Conservation (phyloP, 2,797 vertebrate species). For the Melanotaenia parkinsoni region DNA sequence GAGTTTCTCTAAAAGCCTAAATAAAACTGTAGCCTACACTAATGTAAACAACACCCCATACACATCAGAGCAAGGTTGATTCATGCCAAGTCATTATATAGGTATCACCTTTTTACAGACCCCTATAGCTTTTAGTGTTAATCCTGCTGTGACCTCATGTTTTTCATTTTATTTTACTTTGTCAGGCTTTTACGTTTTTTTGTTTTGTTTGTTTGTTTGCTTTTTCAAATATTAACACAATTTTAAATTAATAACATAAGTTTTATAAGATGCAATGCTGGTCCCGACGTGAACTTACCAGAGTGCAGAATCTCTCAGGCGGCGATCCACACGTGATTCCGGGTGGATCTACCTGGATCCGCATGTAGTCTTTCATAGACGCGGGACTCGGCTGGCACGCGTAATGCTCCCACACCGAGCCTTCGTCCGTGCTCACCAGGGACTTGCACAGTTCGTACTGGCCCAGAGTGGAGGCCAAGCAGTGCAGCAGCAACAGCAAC, state of each 20-base stretch:
- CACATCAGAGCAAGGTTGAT: slow-evolving; percentile 52
- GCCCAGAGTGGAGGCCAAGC: slow-evolving; percentile 86
- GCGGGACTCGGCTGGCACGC: slow-evolving; percentile 94
- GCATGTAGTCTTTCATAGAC: slow-evolving; percentile 92
- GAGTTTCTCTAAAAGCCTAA: slow-evolving; percentile 48
- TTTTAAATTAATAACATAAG: not conserved
- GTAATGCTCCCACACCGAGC: slow-evolving; percentile 96
- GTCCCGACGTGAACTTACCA: slow-evolving; percentile 84
- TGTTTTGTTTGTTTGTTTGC: no score
- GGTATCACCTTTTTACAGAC: slow-evolving; percentile 47
- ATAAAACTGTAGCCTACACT: slow-evolving; percentile 58
- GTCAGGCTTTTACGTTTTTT: not conserved
- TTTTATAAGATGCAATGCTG: not conserved
- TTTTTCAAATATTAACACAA: no score
- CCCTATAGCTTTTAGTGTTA: slow-evolving; percentile 42
- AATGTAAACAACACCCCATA: slow-evolving; percentile 60
- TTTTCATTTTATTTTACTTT: slow-evolving; percentile 21
- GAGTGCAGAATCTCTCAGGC: slow-evolving; percentile 96
- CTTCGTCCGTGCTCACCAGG: slow-evolving; percentile 96
- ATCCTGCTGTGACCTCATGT: slow-evolving; percentile 34
- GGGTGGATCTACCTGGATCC: slow-evolving; percentile 91
- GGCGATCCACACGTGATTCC: slow-evolving; percentile 97
- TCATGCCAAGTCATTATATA: slow-evolving; percentile 63
- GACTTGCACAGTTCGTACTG: slow-evolving; percentile 98
- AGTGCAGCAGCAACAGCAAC: slow-evolving; percentile 83